Conservation (phyloP, 2,888 invertebrate genomes). For the Eupithecia centaureata region DNA sequence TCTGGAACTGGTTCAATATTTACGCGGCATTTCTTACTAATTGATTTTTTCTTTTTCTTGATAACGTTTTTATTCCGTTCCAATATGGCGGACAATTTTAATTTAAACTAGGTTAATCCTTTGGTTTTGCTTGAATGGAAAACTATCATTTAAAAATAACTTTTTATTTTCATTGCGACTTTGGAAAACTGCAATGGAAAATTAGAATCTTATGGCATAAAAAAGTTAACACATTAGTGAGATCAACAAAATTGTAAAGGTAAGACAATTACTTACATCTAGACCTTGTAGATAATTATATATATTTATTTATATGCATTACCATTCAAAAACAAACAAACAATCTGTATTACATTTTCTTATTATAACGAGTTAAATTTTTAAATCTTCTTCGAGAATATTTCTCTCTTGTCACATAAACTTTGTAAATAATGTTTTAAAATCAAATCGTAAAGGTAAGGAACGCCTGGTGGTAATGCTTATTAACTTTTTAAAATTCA, state of each 20-base stretch:
- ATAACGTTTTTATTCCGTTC: conserved; percentile 40
- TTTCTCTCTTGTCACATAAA: conserved; percentile 4
- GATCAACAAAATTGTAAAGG: no score
- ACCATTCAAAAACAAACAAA: conserved; percentile 1
- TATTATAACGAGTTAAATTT: background rate
- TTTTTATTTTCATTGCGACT: background rate
- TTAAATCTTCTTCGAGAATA: background rate
- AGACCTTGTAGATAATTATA: no score
- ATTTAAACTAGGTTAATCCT: conserved; percentile 12
- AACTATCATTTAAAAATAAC: background rate
- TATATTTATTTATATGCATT: no score
- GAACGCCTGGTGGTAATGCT: conserved; percentile 8
- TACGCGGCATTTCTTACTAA: conserved; percentile 47
- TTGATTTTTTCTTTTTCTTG: conserved; percentile 37
- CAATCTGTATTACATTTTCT: background rate
- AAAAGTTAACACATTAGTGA: no score
- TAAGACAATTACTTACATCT: no score
- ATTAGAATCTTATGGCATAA: no score
- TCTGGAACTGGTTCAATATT: conserved; percentile 50
- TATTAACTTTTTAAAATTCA: conserved; percentile 10
- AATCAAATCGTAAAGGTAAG: conserved; percentile 1
- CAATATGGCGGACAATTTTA: conserved; percentile 25
- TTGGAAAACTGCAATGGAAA: background rate
- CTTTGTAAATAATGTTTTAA: conserved; percentile 1
- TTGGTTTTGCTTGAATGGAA: background rate